Conservation (phyloP, 2,888 invertebrate genomes). For the Trachelus tabidus region DNA sequence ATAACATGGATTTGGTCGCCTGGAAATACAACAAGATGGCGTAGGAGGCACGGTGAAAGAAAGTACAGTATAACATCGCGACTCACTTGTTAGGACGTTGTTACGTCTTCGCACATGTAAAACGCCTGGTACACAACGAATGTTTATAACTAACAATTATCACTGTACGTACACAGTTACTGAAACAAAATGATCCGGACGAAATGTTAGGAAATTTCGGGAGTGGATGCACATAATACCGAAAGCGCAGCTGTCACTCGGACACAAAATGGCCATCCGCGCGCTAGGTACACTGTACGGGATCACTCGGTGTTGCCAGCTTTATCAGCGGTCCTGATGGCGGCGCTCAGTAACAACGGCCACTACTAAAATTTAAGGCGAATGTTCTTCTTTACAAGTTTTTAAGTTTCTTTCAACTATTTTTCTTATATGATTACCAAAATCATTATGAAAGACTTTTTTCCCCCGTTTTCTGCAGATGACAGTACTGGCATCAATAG, state of each 20-base stretch:
- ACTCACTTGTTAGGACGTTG: conserved; percentile 48
- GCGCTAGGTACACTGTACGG: too few species aligned
- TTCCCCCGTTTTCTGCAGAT: too few species aligned
- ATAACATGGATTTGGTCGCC: too few species aligned
- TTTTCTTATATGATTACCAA: neutral
- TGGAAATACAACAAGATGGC: too few species aligned
- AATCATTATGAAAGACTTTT: too few species aligned
- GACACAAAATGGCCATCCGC: conserved; percentile 75
- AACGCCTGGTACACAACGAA: too few species aligned
- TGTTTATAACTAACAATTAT: too few species aligned
- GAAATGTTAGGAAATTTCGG: conserved; percentile 60
- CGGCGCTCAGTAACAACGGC: conserved; percentile 59
- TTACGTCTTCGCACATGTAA: too few species aligned
- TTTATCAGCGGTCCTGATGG: conserved; percentile 67
- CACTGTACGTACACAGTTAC: too few species aligned
- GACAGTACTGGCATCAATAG: too few species aligned
- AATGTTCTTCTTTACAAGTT: neutral
- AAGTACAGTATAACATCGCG: conserved; percentile 9
- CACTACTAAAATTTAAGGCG: neutral
- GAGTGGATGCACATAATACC: conserved; percentile 66
- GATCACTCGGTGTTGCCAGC: conserved; percentile 62
- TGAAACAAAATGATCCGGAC: neutral
- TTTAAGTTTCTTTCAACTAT: neutral
- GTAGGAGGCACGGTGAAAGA: too few species aligned
- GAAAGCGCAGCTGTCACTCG: conserved; percentile 70